A percentile compares a stretch with the other conserved stretches of the same genome.
Evolutionary conservation across 2,888 invertebrate genomes (phyloP).

Genomic region (Chironomus riparius): DNA sequence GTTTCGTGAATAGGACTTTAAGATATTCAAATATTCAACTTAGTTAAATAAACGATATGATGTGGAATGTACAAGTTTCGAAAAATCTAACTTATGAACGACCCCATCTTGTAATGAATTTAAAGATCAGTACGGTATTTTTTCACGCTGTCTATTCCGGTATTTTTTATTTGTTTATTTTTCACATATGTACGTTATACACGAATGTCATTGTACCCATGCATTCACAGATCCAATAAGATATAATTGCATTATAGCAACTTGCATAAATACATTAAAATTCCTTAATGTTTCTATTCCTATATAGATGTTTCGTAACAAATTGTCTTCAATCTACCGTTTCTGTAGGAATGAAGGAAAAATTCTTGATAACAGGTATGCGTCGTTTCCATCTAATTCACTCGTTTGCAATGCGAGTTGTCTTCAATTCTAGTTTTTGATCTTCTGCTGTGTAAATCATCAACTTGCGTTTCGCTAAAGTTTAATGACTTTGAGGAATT

Average conservation of each 20-base stretch:
- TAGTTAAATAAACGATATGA: no score
- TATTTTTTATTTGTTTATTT: background rate
- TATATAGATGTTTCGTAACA: background rate
- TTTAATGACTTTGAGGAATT: no score
- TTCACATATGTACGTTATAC: background rate
- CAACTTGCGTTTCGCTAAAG: no score
- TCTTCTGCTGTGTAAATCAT: background rate
- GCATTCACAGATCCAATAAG: background rate
- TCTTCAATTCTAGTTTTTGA: background rate
- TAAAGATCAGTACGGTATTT: no score
- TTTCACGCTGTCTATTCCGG: background rate
- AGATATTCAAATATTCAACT: no score
- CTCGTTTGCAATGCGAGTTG: background rate
- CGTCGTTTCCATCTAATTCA: background rate
- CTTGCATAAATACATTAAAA: background rate
- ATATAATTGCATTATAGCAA: background rate
- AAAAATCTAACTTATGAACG: no score
- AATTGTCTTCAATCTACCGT: background rate
- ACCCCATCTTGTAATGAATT: no score
- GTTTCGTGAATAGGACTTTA: no score
- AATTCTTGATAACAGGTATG: background rate
- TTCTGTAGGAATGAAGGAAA: background rate
- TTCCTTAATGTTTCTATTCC: background rate
- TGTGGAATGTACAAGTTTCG: no score
- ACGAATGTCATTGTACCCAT: background rate